Evolutionary conservation across 2,797 vertebrate genomes (phyloP), one percentile per base, ranked within the genome.

Genomic region (Rhinella marina): DNA sequence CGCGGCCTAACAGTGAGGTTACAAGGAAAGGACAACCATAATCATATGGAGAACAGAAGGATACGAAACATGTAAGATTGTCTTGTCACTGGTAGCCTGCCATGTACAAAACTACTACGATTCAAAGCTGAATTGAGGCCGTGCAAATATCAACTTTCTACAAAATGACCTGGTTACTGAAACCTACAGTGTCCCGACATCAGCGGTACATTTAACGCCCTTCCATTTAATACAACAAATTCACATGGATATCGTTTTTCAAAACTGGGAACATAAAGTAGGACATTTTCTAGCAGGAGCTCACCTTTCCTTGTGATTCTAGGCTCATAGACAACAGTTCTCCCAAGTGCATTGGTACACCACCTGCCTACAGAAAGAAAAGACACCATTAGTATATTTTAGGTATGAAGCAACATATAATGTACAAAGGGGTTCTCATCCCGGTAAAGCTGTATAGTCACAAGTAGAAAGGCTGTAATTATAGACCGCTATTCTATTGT

Each of bases 281-380:
- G 5, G 21, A 75, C 21, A 50, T 6, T 54, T 4, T 62, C 41
- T 27, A 32, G 56, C 25, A 48, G 10, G 8, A 11, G 54, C 86
- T 80, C 64, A 88, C 87, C 87, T 79, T 80, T 6, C 59, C 52
- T 68, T 82, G 83, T 76, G 57, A 85, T 21, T 32, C 66, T 81
- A 76, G 77, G 54, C 64, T 81, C 87, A 86, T 73, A 68, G 78
- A 82, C 41, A 86, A 25, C 23, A 68, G 56, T 62, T 85, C 77
- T 75, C 87, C 83, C 48, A 85, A 85, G 87, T 76, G 83, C 87
- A 88, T 88, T 88, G 87, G 83, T 81, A 88, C 84, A 76, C 78
- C 68, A 81, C 64, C 78, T 88, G 61, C 87, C 87, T 84, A 19
- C 11, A 17, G 29, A 82, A 82, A 54, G 13, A 25, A 77, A 54